Percentiles rank a stretch among this genome's conserved stretches.
Conservation (phyloP, 2,113 vertebrate species). For the Charina bottae region DNA sequence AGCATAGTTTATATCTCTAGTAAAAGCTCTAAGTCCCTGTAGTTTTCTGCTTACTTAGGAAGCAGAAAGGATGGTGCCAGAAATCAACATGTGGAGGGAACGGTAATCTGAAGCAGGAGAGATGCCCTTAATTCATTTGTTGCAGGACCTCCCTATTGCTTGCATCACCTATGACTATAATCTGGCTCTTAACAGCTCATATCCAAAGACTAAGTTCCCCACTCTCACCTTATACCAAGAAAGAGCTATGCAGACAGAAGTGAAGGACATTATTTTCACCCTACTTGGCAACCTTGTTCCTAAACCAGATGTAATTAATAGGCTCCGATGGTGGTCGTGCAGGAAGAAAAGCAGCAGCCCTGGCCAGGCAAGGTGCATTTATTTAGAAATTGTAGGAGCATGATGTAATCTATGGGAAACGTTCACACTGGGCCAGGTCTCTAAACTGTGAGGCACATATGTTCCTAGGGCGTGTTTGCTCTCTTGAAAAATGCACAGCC, state of each 20-base stretch:
- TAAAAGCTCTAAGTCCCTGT: not conserved
- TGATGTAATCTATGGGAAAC: constrained; percentile 59
- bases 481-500: constrained; percentile 34
- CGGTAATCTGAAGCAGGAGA: not conserved
- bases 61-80: not conserved
- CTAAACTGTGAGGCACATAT: constrained; percentile 40
- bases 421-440: not conserved
- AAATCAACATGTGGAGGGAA: not conserved
- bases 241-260: not conserved
- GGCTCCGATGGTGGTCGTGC: fast-evolving
- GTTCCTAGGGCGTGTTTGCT: constrained; percentile 41
- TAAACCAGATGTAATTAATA: not conserved
- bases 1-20: not conserved
- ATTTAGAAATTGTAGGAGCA: constrained; percentile 55
- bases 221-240: not conserved
- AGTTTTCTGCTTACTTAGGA: not conserved
- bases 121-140: not conserved
- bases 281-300: not conserved
- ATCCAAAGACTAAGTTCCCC: not conserved
- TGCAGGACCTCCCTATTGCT: not conserved
- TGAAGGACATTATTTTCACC: not conserved
- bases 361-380: constrained; percentile 28
- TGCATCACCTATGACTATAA: not conserved
- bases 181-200: not conserved
- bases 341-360: constrained; percentile 23